Evolutionary conservation across 2,797 vertebrate genomes (phyloP), one percentile per base, ranked within the genome.

Genomic region (Petrocephalus schoutedeni): DNA sequence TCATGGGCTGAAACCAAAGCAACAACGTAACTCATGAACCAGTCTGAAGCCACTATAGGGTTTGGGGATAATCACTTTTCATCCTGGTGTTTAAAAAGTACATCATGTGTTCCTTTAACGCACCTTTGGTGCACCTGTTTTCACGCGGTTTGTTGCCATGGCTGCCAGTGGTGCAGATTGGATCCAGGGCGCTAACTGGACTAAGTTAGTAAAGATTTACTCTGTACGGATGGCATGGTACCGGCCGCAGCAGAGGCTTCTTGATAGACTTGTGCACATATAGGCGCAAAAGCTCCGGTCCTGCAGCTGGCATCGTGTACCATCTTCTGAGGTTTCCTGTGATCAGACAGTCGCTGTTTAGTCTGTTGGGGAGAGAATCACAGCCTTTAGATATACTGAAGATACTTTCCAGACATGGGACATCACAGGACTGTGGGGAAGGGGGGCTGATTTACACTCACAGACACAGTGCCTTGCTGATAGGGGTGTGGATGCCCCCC

Each of bases 401-500:
- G 82, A 91, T 86, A 86, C 90, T 92, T 91, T 91, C 90, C 94
- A 94, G 89, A 54, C 87, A 90, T 82, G 59, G 19, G 16, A 74
- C 54, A 88, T 71, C 67, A 71, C 67, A 71, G 67, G 57, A 14
- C 57, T 45, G 57, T 28, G 45, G 32, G 41, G 23, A 3, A 4
- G 12, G 71, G 36, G 14, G 28, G 89, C 87, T 93, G 87, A 45
- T 89, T 89, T 87, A 41, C 45, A 87, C 87, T 87, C 80, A 64
- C 86, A 87, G 85, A 85, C 87, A 89, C 86, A 80, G 87, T 91
- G 92, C 91, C 92, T 92, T 90, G 91, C 88, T 87, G 85, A 88
- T 88, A 87, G 90, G 51, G 51, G 51, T 45, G 9, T 23, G 49
- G n/a, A 28, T 12, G 49, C 49, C 21, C 19, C 19, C 58, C 41